phyloP scores from a whole-genome alignment of 2,797 vertebrate genomes.

The Acanthiza pusilla region DNA sequence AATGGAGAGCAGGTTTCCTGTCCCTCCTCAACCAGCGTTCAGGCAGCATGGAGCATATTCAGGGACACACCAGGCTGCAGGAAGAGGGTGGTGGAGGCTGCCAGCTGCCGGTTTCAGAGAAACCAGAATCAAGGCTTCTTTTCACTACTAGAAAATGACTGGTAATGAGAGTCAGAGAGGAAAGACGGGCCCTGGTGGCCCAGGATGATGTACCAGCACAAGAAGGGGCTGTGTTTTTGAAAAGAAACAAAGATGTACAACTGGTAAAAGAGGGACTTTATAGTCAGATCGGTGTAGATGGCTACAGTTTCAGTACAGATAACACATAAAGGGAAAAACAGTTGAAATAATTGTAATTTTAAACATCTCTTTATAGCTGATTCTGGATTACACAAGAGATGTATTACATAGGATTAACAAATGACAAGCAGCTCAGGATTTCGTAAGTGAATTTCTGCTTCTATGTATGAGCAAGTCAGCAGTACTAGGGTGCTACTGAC shows the following conservation, averaged over 20 bases:
- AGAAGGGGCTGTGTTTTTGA: background rate
- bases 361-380: background rate
- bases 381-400: background rate
- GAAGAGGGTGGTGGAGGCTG: background rate
- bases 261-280: background rate
- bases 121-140: background rate
- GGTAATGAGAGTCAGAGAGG: background rate
- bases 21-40: background rate
- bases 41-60: rapidly evolving
- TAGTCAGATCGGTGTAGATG: background rate
- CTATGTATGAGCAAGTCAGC: background rate
- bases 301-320: background rate
- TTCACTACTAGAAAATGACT: background rate
- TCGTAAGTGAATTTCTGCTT: background rate
- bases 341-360: background rate
- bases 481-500: background rate
- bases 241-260: background rate
- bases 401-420: background rate
- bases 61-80: background rate
- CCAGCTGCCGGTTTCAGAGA: background rate
- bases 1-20: background rate
- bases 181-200: background rate
- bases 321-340: background rate
- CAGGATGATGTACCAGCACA: background rate
- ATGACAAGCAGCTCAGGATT: no score